phyloP scores from a whole-genome alignment of 2,797 vertebrate genomes.

The Ispidina lecontei region DNA sequence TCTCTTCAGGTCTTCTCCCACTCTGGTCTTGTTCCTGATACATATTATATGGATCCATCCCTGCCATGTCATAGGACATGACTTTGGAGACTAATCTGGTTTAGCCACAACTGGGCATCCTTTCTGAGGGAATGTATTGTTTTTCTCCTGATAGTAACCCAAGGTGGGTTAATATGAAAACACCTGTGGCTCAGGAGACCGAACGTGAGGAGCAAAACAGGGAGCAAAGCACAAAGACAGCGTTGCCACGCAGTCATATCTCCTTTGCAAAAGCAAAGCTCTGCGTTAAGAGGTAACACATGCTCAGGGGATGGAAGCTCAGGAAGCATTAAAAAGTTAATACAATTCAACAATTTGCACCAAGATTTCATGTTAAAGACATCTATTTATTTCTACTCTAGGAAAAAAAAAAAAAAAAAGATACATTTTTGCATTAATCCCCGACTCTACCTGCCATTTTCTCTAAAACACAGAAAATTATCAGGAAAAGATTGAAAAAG shows the following conservation, averaged over 20 bases:
- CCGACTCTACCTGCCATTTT: slow-evolving; percentile 27
- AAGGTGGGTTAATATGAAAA: neutral
- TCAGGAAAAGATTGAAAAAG: neutral
- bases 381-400: neutral
- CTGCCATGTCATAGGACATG: neutral
- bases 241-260: neutral
- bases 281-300: neutral
- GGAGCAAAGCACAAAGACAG: neutral
- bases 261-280: neutral
- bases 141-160: neutral
- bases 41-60: neutral
- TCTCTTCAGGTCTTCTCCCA: neutral
- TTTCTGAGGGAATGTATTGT: neutral
- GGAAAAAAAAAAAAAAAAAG: neutral
- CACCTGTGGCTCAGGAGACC: neutral
- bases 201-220: neutral
- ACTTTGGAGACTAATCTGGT: neutral
- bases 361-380: slow-evolving; percentile 9
- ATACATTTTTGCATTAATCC: slow-evolving; percentile 23
- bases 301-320: neutral
- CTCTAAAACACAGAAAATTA: slow-evolving; percentile 42
- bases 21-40: neutral
- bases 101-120: neutral
- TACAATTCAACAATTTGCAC: slow-evolving; percentile 23
- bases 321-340: slow-evolving; percentile 13